These are phyloP conservation scores for Meriones unguiculatus DNA, from an alignment of 2,113 vertebrate species.

Conservation along the genomic window DNA sequence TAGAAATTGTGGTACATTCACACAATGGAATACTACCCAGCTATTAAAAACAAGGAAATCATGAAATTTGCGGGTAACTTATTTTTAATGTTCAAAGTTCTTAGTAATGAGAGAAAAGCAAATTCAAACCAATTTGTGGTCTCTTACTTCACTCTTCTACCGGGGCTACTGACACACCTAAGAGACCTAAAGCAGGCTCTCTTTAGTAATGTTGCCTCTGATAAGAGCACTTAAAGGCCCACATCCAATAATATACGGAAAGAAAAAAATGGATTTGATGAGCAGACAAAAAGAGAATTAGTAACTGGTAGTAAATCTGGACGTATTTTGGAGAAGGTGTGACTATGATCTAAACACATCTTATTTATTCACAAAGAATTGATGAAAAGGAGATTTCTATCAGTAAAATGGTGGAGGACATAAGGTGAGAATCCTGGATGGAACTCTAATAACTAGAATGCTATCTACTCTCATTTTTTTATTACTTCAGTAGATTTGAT, in stretches of 20 bases:
- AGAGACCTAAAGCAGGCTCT: background rate
- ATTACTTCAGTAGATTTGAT: background rate
- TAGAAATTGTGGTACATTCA: too few relatives aligned
- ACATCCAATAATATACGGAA: background rate
- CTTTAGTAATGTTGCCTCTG: background rate
- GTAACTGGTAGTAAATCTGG: background rate
- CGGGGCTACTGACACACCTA: too few relatives aligned
- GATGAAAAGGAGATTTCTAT: background rate
- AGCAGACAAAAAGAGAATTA: background rate
- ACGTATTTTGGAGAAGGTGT: background rate
- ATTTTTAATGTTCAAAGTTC: background rate
- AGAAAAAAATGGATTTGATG: background rate
- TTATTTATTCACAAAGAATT: background rate
- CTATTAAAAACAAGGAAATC: too few relatives aligned
- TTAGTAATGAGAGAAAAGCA: background rate
- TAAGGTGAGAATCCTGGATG: background rate
- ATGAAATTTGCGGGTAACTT: too few relatives aligned
- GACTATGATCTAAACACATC: background rate
- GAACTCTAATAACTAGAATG: background rate
- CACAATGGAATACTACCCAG: too few relatives aligned
- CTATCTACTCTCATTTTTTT: background rate
- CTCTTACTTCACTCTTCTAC: background rate
- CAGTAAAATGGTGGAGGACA: background rate
- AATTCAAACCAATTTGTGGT: background rate
- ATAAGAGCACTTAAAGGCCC: background rate